phyloP scores from a whole-genome alignment of 2,888 invertebrate genomes.

The Ceramica pisi region DNA sequence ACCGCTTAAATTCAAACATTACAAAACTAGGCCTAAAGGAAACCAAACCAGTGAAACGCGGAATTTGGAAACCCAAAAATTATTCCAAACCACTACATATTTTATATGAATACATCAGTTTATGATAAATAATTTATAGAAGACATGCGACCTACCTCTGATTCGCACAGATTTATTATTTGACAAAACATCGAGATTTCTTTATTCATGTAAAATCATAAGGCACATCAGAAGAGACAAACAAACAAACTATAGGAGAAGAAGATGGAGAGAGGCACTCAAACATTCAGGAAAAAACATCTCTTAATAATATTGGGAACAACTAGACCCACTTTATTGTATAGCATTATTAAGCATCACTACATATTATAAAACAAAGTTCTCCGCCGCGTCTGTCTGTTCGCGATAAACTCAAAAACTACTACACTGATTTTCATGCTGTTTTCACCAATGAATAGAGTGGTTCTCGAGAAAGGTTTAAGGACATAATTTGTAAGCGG shows the following conservation, averaged over 20 bases:
- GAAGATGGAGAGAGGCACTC: too few species aligned
- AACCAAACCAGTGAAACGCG: constrained; percentile 46
- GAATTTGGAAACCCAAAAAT: constrained; percentile 47
- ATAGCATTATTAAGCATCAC: not conserved
- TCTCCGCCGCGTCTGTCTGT: too few species aligned
- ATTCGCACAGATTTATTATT: not conserved
- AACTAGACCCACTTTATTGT: not conserved
- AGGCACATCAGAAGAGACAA: too few species aligned
- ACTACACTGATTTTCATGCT: too few species aligned
- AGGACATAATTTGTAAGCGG: too few species aligned
- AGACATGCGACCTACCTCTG: not conserved
- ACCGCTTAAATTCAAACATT: constrained; percentile 2
- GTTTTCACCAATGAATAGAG: too few species aligned
- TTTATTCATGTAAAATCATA: not conserved
- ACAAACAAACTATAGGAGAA: too few species aligned
- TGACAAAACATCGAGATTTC: not conserved
- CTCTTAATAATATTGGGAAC: not conserved
- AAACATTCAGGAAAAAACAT: too few species aligned
- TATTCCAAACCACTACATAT: constrained; percentile 32
- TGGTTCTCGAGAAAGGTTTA: too few species aligned
- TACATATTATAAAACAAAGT: too few species aligned
- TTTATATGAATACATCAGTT: constrained; percentile 48
- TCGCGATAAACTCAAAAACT: too few species aligned
- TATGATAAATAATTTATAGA: constrained; percentile 33
- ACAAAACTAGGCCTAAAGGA: constrained; percentile 31